Base-by-base conservation (phyloP, 2,888 invertebrate genomes). In the Hydriomena furcata region DNA sequence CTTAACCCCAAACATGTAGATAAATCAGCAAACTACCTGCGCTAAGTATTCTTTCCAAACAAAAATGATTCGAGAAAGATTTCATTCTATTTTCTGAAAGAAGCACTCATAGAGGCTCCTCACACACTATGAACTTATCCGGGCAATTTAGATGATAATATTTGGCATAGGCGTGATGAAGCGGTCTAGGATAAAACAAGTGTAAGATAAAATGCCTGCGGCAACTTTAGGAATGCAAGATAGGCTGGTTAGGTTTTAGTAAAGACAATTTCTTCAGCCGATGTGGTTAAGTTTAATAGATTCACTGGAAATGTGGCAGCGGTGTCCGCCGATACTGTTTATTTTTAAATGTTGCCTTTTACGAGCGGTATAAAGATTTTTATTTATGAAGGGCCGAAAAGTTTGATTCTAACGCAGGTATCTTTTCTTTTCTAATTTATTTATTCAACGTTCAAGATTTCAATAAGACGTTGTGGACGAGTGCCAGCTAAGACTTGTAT, bases 111-210 rank as follows among this genome's bases (percentile, higher is more conserved):
- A 48, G 40, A 54, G 48, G 56, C 47, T 59, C 45, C 58, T 49
- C 41, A 44, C 58, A 51, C 55, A 41, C 48, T 49, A 53, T 50
- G 34, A 32, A 49, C 35, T 42, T 42, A 34, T 42, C 42, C 52
- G 45, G 32, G 51, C 60, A 61, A 69, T 71, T 64, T 62, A 64
- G 66, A 68, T 68, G 68, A 60, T 65, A 70, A 68, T 67, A 54
- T 59, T 50, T 45, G 51, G 52, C 56, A 60, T 40, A 58, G 34
- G 30, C 38, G 45, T 53, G 50, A 62, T 56, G 63, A 59, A 67
- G 61, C 53, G 35, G 48, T 59, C 60, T 61, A 52, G 45, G 31
- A 50, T 30, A 64, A 63, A 63, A 60, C 47, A 58, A 61, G 59
- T 41, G 41, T 40, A 47, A 58, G 20, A 57, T 57, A 63, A 59